Base-by-base conservation (phyloP, 2,113 vertebrate genomes). In the Elaphurus davidianus region DNA sequence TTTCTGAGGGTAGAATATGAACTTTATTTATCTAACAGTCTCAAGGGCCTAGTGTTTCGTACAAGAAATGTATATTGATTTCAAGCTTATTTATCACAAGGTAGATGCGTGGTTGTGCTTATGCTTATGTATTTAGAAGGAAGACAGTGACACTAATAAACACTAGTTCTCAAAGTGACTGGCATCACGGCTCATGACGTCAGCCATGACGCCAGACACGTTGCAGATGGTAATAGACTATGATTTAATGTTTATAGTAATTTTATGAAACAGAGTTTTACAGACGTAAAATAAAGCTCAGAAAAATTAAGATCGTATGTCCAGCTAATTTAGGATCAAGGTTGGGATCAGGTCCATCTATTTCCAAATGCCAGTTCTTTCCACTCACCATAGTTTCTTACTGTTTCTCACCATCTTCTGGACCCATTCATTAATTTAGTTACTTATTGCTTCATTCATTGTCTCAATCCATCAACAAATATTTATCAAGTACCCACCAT, bases 31-130 rank as follows among this genome's bases (percentile, higher is more conserved):
- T 47, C 43, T 78, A 55, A 54, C 6, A 19, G 43, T 83, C 15
- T 21, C 27, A 50, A n/a, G 54, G 4, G 23, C 40, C 95, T 89
- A 94, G 30, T 11, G 11, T 40, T n/a, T 88, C n/a, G 1, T 12
- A 25, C 19, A 67, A n/a, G 43, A 92, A 82, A 15, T 45, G 12
- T 25, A 57, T 15, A 19, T 23, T 11, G 6, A 78, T 17, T 30
- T 25, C 19, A 59, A 14, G 14, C 27, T 47, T 52, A 1, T 12
- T 54, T 16, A 2, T 83, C 57, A 40, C 1, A 0, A 59, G 47
- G 59, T 8, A 2, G 21, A 7, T 2, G 2, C 0, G 2, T n/a
- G 67, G 30, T 27, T 30, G 5, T 50, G 25, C 25, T 60, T 25
- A 2, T 36, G 28, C 43, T 81, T 9, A 6, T 0, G 28, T 5